Conservation (phyloP, 2,113 vertebrate species). For the Mirounga angustirostris region DNA sequence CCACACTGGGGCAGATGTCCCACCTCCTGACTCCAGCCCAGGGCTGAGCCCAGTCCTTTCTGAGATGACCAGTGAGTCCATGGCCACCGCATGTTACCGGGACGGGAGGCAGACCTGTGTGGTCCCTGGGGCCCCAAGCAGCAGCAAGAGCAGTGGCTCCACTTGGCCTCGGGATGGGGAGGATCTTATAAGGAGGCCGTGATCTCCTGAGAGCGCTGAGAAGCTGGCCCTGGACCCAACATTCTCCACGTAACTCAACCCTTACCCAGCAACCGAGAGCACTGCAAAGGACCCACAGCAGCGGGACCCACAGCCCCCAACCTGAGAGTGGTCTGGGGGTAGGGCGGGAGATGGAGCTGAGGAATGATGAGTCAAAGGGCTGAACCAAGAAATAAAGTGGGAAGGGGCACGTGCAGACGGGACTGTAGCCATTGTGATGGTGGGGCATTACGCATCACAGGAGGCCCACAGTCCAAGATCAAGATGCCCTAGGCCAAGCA, state of each 20-base stretch:
- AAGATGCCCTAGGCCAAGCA: neutral
- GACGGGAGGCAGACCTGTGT: too few species aligned
- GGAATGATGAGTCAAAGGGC: fast-evolving
- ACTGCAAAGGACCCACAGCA: fast-evolving
- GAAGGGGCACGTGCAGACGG: fast-evolving
- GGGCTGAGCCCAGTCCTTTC: neutral
- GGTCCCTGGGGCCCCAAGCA: neutral
- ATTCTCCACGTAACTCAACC: neutral
- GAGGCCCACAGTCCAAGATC: neutral
- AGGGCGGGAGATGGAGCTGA: fast-evolving
- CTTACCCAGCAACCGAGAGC: neutral
- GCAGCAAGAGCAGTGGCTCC: neutral
- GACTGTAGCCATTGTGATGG: neutral
- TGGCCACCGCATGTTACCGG: fast-evolving
- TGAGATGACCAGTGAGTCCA: neutral
- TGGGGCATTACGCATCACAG: fast-evolving
- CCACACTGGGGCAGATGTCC: neutral
- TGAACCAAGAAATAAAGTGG: neutral
- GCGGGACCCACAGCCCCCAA: fast-evolving
- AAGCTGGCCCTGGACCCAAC: neutral
- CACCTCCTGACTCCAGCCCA: neutral
- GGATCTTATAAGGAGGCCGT: too few species aligned
- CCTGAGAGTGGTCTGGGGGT: fast-evolving
- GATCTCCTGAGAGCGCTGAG: neutral
- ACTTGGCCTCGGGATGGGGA: fast-evolving